Percentiles rank a stretch among this genome's conserved stretches.
Conservation (phyloP, 2,113 vertebrate genomes). For the Noctilio leporinus region DNA sequence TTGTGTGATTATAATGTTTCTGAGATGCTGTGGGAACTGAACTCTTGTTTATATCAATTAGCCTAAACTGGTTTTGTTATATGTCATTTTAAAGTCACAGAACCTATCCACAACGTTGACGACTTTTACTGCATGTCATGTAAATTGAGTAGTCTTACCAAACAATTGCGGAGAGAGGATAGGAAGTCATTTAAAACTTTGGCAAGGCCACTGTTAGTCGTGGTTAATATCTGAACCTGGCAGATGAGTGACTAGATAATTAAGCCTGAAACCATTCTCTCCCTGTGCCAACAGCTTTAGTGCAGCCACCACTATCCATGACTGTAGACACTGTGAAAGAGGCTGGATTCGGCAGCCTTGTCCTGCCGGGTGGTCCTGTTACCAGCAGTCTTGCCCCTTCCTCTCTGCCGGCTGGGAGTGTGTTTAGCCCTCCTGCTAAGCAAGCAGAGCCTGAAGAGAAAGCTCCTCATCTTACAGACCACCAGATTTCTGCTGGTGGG, state of each 20-base stretch:
- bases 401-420: conserved; percentile 83
- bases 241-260: background rate
- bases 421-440: conserved; percentile 87
- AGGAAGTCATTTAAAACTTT: background rate
- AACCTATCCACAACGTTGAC: background rate
- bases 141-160: background rate
- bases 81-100: background rate
- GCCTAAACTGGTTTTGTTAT: background rate
- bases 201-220: background rate
- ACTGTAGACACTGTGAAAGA: conserved; percentile 90
- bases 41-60: background rate
- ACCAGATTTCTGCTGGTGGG: conserved; percentile 86
- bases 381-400: conserved; percentile 76
- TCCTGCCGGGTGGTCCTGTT: conserved; percentile 85
- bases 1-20: background rate
- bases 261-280: conserved; percentile 33
- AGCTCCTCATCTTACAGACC: conserved; percentile 82
- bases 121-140: too few species aligned
- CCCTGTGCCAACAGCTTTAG: conserved; percentile 80
- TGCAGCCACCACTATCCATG: conserved; percentile 86
- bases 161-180: background rate
- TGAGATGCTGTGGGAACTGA: background rate
- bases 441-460: conserved; percentile 85
- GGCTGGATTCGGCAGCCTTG: conserved; percentile 86
- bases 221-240: background rate